Evolutionary conservation across 2,113 vertebrate species (phyloP).

Genomic region (Narcine bancroftii): DNA sequence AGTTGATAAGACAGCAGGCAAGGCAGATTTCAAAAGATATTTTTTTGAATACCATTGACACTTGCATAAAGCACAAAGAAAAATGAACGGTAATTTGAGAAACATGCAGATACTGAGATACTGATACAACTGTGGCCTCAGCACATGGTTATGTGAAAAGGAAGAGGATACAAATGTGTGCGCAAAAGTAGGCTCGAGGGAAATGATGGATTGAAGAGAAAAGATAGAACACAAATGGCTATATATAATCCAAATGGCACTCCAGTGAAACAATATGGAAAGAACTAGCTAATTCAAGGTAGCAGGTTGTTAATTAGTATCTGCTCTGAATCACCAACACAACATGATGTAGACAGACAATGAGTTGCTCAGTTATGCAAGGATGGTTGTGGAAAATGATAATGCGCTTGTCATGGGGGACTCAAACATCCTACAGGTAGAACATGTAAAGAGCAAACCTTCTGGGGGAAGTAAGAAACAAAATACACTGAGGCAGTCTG

Average conservation of each 20-base stretch:
- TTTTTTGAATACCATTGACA: neutral
- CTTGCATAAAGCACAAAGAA: neutral
- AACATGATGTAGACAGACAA: neutral
- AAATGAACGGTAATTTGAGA: neutral
- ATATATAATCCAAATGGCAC: too few relatives aligned
- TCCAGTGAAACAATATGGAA: neutral
- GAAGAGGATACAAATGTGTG: neutral
- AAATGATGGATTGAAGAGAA: neutral
- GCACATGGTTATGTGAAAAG: neutral
- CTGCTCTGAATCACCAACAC: neutral
- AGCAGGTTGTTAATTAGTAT: neutral
- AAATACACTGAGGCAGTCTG: neutral
- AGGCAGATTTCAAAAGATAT: too few relatives aligned
- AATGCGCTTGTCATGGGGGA: neutral
- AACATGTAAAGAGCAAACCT: neutral
- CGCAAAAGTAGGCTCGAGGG: neutral
- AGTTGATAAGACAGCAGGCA: neutral
- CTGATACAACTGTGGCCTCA: neutral
- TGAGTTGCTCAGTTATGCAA: neutral
- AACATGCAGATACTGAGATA: neutral
- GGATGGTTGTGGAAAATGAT: neutral
- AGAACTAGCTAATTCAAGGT: constrained; percentile 9
- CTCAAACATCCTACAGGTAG: neutral
- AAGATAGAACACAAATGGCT: neutral
- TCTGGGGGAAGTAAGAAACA: neutral